Evolutionary conservation across 2,888 invertebrate species (phyloP).

Genomic region (Diarsia mendica): DNA sequence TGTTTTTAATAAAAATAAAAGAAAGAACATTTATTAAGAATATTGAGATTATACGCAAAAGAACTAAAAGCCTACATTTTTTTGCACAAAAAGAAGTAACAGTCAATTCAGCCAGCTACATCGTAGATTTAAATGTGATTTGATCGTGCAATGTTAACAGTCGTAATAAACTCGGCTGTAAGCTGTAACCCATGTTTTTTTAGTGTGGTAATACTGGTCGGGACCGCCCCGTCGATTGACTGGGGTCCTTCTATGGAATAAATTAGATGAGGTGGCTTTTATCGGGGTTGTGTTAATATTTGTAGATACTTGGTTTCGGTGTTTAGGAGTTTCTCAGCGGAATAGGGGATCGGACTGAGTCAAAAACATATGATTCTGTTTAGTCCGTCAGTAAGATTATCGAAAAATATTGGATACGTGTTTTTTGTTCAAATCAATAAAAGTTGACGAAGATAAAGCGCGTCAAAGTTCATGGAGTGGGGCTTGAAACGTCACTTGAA

Average conservation of each 20-base stretch:
- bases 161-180: conserved; percentile 63
- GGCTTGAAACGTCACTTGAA: too few species aligned
- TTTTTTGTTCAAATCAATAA: too few species aligned
- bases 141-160: conserved; percentile 66
- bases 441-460: too few species aligned
- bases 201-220: conserved; percentile 60
- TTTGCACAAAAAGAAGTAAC: conserved; percentile 21
- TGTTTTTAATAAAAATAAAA: too few species aligned
- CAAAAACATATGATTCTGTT: too few species aligned
- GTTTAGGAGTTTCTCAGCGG: background rate
- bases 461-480: too few species aligned
- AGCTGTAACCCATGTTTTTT: conserved; percentile 63
- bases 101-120: conserved; percentile 39
- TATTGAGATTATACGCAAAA: background rate
- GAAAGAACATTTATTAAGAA: background rate
- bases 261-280: conserved; percentile 39
- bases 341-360: too few species aligned
- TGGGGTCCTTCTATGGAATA: conserved; percentile 56
- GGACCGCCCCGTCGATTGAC: conserved; percentile 57
- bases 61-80: background rate
- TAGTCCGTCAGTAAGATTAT: too few species aligned
- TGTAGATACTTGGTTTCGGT: background rate
- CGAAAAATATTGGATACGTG: too few species aligned
- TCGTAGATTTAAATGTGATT: conserved; percentile 66
- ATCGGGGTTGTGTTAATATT: conserved; percentile 11